A percentile compares a stretch with the other conserved stretches of the same genome.
Conservation (phyloP, 2,888 invertebrate genomes). For the Norana najaformis region DNA sequence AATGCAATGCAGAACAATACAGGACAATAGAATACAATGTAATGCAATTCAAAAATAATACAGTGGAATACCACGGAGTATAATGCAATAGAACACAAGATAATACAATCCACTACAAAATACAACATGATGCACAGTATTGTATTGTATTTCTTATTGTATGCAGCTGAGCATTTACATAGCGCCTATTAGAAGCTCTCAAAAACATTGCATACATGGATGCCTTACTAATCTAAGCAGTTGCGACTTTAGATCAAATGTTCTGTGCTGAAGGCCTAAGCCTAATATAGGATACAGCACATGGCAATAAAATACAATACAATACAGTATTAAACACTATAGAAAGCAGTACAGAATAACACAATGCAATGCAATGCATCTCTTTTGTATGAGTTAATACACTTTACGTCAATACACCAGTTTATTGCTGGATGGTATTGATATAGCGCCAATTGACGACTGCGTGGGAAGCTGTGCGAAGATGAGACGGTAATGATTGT, state of each 20-base stretch:
- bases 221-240: too few species aligned
- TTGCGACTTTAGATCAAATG: too few species aligned
- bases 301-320: neutral
- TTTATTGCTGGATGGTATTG: neutral
- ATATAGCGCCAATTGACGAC: neutral
- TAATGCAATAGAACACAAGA: too few species aligned
- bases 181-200: too few species aligned
- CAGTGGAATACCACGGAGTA: neutral
- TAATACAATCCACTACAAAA: too few species aligned
- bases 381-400: neutral
- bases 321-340: neutral
- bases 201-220: too few species aligned
- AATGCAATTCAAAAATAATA: neutral
- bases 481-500: neutral
- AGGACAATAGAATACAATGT: neutral
- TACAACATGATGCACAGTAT: too few species aligned
- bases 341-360: neutral
- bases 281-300: too few species aligned
- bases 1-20: too few species aligned
- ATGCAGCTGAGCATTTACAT: too few species aligned
- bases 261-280: too few species aligned
- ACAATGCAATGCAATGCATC: neutral
- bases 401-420: neutral
- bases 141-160: too few species aligned
- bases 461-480: neutral